These are phyloP conservation scores for Caenorhabditis becei DNA, from an alignment of 2,888 invertebrate species.

Conservation along the genomic window DNA sequence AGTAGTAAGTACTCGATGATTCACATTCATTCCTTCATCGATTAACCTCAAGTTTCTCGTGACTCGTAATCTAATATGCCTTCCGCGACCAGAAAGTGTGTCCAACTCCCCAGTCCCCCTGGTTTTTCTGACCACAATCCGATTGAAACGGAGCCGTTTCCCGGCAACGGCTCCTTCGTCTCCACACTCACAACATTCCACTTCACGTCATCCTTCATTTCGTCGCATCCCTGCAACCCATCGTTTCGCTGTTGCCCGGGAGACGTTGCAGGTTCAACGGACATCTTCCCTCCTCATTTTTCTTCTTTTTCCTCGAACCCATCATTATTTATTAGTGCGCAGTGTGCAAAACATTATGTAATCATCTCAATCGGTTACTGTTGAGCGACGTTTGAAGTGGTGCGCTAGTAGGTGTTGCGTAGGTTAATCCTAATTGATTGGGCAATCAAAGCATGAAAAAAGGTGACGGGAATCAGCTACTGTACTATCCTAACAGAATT, in stretches of 20 bases:
- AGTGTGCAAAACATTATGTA: slow-evolving; percentile 41
- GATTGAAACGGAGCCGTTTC: slow-evolving; percentile 19
- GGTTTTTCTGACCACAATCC: neutral
- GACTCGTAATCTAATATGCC: slow-evolving; percentile 3
- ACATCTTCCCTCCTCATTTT: neutral
- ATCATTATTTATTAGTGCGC: slow-evolving; percentile 30
- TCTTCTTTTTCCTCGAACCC: neutral
- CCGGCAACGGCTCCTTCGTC: slow-evolving; percentile 16
- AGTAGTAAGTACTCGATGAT: neutral
- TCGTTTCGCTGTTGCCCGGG: slow-evolving; percentile 37
- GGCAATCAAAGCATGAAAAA: slow-evolving; percentile 10
- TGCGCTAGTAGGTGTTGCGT: slow-evolving; percentile 34
- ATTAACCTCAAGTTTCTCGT: neutral
- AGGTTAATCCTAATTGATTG: slow-evolving; percentile 37
- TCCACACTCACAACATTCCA: neutral
- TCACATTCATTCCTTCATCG: neutral
- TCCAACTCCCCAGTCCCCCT: neutral
- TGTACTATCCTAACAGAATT: slow-evolving; percentile 2
- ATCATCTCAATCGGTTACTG: slow-evolving; percentile 43
- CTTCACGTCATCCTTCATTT: slow-evolving; percentile 38
- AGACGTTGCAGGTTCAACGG: slow-evolving; percentile 27
- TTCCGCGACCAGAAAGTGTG: too few relatives aligned
- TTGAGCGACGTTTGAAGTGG: slow-evolving; percentile 56
- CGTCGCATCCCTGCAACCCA: slow-evolving; percentile 29
- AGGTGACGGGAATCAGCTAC: slow-evolving; percentile 1